Evolutionary conservation across 2,888 invertebrate species (phyloP).

Genomic region (Nemotelus pantherinus): DNA sequence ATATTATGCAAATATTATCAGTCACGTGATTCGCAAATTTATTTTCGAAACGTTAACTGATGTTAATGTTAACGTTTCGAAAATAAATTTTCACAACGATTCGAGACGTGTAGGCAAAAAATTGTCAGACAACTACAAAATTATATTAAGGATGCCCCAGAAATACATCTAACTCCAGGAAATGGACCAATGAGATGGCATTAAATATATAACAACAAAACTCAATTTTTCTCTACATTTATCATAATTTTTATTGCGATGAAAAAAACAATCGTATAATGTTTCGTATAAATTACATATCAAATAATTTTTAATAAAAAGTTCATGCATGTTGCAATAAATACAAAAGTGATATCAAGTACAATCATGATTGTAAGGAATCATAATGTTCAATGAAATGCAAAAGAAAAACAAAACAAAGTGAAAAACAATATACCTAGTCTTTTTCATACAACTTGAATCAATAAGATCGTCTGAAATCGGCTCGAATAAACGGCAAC

Average conservation of each 20-base stretch:
- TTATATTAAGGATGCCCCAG: too few species aligned
- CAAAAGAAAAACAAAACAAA: background rate
- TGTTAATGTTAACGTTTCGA: too few species aligned
- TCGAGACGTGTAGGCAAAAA: too few species aligned
- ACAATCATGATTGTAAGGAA: slow-evolving; percentile 15
- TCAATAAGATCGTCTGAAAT: slow-evolving; percentile 6
- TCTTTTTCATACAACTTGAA: slow-evolving; percentile 25
- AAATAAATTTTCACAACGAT: too few species aligned
- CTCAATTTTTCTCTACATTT: too few species aligned
- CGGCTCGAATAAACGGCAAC: background rate
- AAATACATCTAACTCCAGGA: too few species aligned
- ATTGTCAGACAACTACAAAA: too few species aligned
- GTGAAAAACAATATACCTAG: slow-evolving; percentile 22
- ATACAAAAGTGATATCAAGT: slow-evolving; percentile 15
- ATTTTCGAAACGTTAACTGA: too few species aligned
- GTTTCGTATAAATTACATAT: slow-evolving; percentile 16
- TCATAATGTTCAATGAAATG: slow-evolving; percentile 21
- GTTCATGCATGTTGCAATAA: slow-evolving; percentile 13
- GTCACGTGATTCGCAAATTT: too few species aligned
- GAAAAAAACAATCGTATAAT: slow-evolving; percentile 13
- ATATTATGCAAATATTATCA: too few species aligned
- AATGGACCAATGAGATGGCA: too few species aligned
- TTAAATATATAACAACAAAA: too few species aligned
- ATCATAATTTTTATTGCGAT: slow-evolving; percentile 8
- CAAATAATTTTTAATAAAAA: background rate